phyloP scores from a whole-genome alignment of 2,113 vertebrate genomes.

The Condylura cristata region DNA sequence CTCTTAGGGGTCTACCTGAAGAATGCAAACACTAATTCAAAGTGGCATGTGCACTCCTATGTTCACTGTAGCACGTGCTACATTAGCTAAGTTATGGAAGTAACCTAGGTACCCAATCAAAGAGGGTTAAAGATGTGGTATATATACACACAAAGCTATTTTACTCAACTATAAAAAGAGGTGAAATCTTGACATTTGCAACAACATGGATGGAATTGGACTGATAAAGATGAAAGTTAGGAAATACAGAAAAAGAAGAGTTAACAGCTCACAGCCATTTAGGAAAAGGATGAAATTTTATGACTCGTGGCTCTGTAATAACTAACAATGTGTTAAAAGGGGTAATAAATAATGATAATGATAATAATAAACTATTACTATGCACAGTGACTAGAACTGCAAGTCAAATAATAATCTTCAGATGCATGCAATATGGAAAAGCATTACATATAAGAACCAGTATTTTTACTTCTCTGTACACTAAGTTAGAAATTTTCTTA shows the following conservation, averaged over 20 bases:
- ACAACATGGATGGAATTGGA: too few species aligned
- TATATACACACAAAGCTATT: too few species aligned
- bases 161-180: too few species aligned
- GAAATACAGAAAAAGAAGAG: neutral
- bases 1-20: too few species aligned
- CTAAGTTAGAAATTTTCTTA: neutral
- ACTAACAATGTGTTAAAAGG: neutral
- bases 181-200: too few species aligned
- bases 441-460: neutral
- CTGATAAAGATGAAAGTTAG: neutral
- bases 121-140: too few species aligned
- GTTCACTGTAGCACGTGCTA: too few species aligned
- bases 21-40: too few species aligned
- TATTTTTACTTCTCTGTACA: neutral
- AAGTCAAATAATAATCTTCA: slow-evolving; percentile 39
- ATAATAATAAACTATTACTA: neutral
- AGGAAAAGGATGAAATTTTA: neutral
- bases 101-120: too few species aligned
- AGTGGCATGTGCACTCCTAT: too few species aligned
- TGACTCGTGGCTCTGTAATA: neutral
- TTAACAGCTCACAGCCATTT: neutral
- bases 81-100: too few species aligned
- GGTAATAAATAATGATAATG: too few species aligned
- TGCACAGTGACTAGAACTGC: neutral
- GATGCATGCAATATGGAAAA: neutral